Conservation (phyloP, 2,888 invertebrate genomes). For the Andrena haemorrhoa region DNA sequence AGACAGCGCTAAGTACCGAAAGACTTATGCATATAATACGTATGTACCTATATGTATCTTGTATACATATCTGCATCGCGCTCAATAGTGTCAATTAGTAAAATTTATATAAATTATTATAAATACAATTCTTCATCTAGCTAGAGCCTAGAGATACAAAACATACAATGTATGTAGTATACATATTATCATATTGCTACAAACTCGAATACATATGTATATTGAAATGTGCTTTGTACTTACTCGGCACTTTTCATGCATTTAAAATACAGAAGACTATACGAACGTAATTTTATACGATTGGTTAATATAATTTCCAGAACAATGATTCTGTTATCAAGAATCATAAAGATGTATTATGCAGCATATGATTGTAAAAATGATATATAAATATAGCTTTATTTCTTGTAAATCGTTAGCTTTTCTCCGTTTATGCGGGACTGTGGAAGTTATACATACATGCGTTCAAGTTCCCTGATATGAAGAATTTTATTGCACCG, state of each 20-base stretch:
- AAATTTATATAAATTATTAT: conserved; percentile 34
- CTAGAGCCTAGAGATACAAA: conserved; percentile 6
- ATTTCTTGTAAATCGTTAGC: conserved; percentile 47
- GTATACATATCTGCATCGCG: conserved; percentile 23
- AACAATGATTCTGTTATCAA: conserved; percentile 44
- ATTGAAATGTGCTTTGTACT: conserved; percentile 27
- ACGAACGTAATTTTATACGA: conserved; percentile 22
- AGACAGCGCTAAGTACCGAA: conserved; percentile 2
- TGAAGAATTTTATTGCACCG: neutral
- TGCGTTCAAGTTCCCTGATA: neutral
- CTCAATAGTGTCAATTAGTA: conserved; percentile 9
- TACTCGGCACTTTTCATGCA: no score
- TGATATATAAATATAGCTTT: conserved; percentile 57
- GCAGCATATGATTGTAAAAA: conserved; percentile 56
- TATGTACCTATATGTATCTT: conserved; percentile 23
- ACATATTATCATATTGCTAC: neutral
- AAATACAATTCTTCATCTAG: conserved; percentile 19
- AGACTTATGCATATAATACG: conserved; percentile 9
- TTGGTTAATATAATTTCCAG: conserved; percentile 33
- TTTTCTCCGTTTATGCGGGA: conserved; percentile 4
- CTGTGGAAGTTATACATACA: conserved; percentile 14
- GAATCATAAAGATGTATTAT: conserved; percentile 27
- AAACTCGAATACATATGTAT: conserved; percentile 12
- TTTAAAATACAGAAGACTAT: neutral
- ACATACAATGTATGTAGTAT: neutral